These are phyloP conservation scores for Drosophila koepferae DNA, from an alignment of 2,888 invertebrate genomes.

Conservation along the genomic window DNA sequence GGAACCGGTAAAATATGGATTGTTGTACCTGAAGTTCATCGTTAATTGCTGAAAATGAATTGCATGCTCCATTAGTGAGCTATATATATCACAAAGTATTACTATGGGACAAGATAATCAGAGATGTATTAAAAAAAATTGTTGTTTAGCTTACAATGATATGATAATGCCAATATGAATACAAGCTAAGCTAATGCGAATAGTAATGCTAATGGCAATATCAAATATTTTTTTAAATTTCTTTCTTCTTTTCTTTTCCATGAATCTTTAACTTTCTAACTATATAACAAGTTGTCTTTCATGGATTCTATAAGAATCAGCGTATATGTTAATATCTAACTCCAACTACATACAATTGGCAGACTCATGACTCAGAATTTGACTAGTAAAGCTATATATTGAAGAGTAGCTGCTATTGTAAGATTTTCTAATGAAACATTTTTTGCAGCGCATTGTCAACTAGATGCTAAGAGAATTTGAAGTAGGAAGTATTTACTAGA, in stretches of 20 bases:
- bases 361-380: background rate
- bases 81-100: too few species aligned
- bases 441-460: constrained; percentile 36
- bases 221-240: background rate
- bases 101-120: background rate
- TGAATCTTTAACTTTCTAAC: background rate
- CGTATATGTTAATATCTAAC: background rate
- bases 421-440: constrained; percentile 21
- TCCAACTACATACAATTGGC: background rate
- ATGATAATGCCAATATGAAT: background rate
- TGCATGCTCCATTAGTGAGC: background rate
- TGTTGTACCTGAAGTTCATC: constrained; percentile 6
- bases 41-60: constrained; percentile 1
- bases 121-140: background rate
- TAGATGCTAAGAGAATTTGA: constrained; percentile 1
- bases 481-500: constrained; percentile 12
- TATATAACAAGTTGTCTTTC: constrained; percentile 1
- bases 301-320: background rate
- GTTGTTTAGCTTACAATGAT: too few species aligned
- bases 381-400: background rate
- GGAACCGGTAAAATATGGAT: constrained; percentile 10
- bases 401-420: constrained; percentile 17
- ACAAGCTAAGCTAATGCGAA: background rate
- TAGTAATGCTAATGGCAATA: background rate
- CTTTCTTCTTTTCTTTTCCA: background rate